Evolutionary conservation across 2,797 vertebrate species (phyloP).

Genomic region (Coregonus sp.): DNA sequence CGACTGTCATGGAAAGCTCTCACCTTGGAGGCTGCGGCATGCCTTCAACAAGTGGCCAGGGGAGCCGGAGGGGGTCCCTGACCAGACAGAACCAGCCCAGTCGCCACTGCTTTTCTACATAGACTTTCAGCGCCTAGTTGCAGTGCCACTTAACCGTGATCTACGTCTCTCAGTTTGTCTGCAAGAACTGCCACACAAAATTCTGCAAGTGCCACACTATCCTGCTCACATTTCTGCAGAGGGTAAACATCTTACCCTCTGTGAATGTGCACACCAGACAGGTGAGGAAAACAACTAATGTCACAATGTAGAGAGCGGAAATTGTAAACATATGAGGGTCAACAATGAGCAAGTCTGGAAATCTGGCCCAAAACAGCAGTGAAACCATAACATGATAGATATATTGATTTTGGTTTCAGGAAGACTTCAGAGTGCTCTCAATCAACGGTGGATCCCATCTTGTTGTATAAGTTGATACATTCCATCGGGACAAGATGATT

Average conservation of each 20-base stretch:
- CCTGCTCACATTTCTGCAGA: conserved; percentile 86
- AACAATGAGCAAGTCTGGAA: not conserved
- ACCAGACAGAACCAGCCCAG: conserved; percentile 46
- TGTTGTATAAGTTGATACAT: conserved; percentile 52
- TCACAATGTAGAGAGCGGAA: not conserved
- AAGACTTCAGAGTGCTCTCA: conserved; percentile 47
- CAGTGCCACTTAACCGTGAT: conserved; percentile 83
- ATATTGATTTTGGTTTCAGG: conserved; percentile 51
- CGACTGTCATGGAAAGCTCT: conserved; percentile 95
- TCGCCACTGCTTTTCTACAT: conserved; percentile 81
- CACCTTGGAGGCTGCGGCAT: conserved; percentile 84
- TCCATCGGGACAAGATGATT: not conserved
- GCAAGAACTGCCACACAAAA: conserved; percentile 91
- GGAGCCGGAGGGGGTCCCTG: conserved; percentile 49
- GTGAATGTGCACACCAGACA: conserved; percentile 64
- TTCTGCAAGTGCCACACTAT: conserved; percentile 94
- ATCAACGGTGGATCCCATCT: conserved; percentile 32
- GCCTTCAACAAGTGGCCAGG: conserved; percentile 81
- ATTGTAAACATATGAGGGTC: not conserved
- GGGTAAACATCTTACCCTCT: conserved; percentile 81
- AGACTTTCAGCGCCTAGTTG: conserved; percentile 91
- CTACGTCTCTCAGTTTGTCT: conserved; percentile 87
- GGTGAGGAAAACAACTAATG: conserved; percentile 57
- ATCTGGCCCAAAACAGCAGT: too few relatives aligned
- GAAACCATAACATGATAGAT: too few relatives aligned